phyloP scores from a whole-genome alignment of 2,888 invertebrate species.

The Zele albiditarsus region DNA sequence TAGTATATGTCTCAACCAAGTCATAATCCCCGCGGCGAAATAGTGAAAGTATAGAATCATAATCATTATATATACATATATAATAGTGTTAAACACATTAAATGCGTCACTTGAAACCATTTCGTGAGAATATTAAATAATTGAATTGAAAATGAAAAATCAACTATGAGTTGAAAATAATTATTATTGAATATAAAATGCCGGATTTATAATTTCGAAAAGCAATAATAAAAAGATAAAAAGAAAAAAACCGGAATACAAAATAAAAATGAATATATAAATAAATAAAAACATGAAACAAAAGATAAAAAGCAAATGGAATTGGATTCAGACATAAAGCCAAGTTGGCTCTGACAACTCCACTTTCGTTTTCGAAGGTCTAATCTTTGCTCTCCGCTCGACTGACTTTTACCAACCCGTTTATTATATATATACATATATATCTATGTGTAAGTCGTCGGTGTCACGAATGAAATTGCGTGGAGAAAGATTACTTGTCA shows the following conservation, averaged over 20 bases:
- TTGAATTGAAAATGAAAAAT: background rate
- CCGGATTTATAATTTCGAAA: background rate
- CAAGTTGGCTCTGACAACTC: constrained; percentile 7
- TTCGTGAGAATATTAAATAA: background rate
- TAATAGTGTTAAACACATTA: background rate
- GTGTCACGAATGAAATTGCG: constrained; percentile 25
- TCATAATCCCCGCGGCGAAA: background rate
- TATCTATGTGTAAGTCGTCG: background rate
- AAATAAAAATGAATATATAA: background rate
- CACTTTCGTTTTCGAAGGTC: constrained; percentile 61
- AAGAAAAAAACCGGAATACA: background rate
- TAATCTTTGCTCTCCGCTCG: constrained; percentile 44
- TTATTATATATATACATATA: constrained; percentile 27
- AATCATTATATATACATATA: background rate
- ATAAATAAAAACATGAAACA: background rate
- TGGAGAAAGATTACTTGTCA: constrained; percentile 35
- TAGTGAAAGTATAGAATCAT: constrained; percentile 1
- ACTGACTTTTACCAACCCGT: constrained; percentile 42
- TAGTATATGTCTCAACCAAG: background rate
- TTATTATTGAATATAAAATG: background rate
- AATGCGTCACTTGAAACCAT: background rate
- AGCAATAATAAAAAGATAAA: background rate
- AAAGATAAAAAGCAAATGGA: background rate
- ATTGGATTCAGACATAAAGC: constrained; percentile 18
- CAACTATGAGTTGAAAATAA: background rate